Conservation (phyloP, 1,140 invertebrate species). For the Bactericera cockerelli region DNA sequence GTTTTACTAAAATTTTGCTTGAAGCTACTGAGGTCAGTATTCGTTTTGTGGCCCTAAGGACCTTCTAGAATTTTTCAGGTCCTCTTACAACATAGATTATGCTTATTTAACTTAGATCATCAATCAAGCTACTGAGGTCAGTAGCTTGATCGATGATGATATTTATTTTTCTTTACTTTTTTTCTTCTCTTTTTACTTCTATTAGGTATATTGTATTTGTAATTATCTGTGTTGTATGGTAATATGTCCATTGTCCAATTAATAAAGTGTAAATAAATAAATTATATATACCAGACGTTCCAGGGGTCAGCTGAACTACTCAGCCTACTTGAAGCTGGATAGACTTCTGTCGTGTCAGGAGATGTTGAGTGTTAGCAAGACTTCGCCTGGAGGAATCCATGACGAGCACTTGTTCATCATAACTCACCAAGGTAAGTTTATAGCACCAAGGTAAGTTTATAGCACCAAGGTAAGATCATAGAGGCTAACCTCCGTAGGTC, state of each 20-base stretch:
- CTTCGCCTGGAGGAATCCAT: conserved; percentile 51
- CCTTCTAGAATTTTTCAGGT: too few species aligned
- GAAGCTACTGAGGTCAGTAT: too few species aligned
- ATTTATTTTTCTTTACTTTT: too few species aligned
- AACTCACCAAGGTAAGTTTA: conserved; percentile 78
- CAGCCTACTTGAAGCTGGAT: conserved; percentile 77
- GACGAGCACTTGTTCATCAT: conserved; percentile 97
- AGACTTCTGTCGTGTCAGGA: conserved; percentile 74
- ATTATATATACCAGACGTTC: neutral
- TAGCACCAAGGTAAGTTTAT: too few species aligned
- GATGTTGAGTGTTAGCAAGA: conserved; percentile 55
- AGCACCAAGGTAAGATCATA: too few species aligned
- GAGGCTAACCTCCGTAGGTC: too few species aligned
- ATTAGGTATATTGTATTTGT: neutral
- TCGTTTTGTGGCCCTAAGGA: too few species aligned
- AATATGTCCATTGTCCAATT: too few species aligned
- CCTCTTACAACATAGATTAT: too few species aligned
- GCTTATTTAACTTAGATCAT: neutral
- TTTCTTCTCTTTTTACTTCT: neutral
- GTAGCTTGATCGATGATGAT: too few species aligned
- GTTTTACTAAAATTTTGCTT: too few species aligned
- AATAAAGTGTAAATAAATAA: neutral
- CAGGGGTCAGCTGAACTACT: conserved; percentile 36
- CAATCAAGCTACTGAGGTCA: neutral
- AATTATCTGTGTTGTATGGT: too few species aligned